Conservation (phyloP, 2,888 invertebrate genomes). For the Hemithea aestivaria region DNA sequence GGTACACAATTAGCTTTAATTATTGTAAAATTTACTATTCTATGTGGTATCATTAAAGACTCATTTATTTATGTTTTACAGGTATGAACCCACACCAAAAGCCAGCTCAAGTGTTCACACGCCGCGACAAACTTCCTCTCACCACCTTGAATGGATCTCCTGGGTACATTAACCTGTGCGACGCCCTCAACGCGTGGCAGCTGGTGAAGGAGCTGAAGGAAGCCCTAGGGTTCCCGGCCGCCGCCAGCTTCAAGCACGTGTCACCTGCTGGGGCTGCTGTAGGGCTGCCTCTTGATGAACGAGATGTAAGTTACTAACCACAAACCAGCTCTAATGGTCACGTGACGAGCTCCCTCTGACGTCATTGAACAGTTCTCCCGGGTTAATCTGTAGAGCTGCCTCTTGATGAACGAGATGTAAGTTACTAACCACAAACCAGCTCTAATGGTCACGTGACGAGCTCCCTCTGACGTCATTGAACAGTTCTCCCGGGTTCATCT, state of each 20-base stretch:
- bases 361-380: too few species aligned
- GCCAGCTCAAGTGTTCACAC: conserved; percentile 95
- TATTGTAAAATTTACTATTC: too few species aligned
- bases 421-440: too few species aligned
- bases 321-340: too few species aligned
- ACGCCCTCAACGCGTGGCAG: conserved; percentile 98
- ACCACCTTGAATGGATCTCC: conserved; percentile 96
- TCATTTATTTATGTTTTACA: conserved; percentile 27
- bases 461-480: background rate
- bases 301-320: conserved; percentile 7
- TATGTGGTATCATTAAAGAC: too few species aligned
- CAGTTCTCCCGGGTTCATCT: too few species aligned
- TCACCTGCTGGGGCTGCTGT: conserved; percentile 99
- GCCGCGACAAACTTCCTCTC: conserved; percentile 87
- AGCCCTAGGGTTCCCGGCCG: conserved; percentile 91
- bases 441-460: too few species aligned
- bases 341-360: too few species aligned
- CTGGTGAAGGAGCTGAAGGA: conserved; percentile 92
- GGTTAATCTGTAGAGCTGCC: conserved; percentile 93
- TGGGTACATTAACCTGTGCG: conserved; percentile 98
- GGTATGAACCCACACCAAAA: conserved; percentile 99
- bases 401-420: conserved; percentile 65
- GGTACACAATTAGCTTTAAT: too few species aligned
- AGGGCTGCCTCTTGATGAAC: conserved; percentile 85
- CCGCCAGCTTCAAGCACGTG: conserved; percentile 98